Base-by-base conservation (phyloP, 1,140 invertebrate genomes). In the Camponotus pennsylvanicus region DNA sequence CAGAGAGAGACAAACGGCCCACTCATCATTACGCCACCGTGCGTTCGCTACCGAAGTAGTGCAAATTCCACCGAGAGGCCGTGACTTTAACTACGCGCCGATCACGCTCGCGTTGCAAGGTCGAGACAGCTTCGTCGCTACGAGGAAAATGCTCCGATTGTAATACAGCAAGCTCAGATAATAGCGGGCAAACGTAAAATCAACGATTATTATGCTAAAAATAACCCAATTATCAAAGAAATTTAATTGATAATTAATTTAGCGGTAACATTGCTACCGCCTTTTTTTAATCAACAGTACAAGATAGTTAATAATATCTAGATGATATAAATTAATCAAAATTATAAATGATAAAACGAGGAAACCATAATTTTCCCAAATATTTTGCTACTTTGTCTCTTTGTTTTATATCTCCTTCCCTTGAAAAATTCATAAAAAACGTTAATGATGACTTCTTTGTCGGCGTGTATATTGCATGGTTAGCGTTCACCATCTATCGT, bases 1-100 rank as follows among this genome's bases (percentile, higher is more conserved):
- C 42, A 21, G 55, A 75, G 37, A 75, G 85, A 86, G 86, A 89
- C 87, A 89, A 89, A 89, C 87, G 57, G 66, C 66, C 84, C 77
- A 86, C 84, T 83, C 84, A 42, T 89, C 87, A 88, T 89, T 70
- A 69, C 80, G 88, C 83, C 83, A 86, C 76, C 75, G 88, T 88
- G 45, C 52, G 49, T 63, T 76, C 9, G 77, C 87, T 77, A 77
- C 86, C 69, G 67, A 84, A 88, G 77, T 71, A 82, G 85, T 84
- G 87, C 86, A 71, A 76, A 32, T 71, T 77, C 21, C 55, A 59
- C 57, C 40, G 63, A 64, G 5, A 45, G 85, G 40, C 87, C 85
- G 85, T 76, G 87, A 82, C 85, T 88, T 80, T 87, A 86, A 82
- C 85, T 70, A 69, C 59, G 21, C 64, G 69, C 75, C 69, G 45